A percentile compares a stretch with the other conserved stretches of the same genome.
Evolutionary conservation across 2,113 vertebrate species (phyloP).

Genomic region (Silurus glanis): DNA sequence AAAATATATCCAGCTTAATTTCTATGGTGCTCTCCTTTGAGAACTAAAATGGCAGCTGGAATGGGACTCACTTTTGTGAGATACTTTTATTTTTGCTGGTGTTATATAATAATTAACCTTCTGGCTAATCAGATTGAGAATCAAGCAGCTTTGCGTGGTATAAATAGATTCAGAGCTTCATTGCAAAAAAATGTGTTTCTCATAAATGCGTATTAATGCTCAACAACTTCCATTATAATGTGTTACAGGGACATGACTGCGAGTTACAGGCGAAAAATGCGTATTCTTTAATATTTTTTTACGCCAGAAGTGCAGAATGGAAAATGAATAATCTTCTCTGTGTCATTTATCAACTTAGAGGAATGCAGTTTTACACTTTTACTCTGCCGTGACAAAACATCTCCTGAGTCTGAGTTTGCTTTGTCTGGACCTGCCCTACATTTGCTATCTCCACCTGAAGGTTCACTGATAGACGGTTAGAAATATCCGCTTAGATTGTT

Average conservation of each 20-base stretch:
- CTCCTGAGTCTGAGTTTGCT: not conserved
- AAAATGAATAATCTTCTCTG: not conserved
- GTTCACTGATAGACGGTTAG: not conserved
- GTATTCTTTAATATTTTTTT: not conserved
- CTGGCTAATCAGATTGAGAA: not conserved
- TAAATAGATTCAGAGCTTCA: not conserved
- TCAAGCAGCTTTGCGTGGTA: not conserved
- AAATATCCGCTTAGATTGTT: not conserved
- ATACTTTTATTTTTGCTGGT: not conserved
- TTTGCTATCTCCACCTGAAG: not conserved
- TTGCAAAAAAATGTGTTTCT: not conserved
- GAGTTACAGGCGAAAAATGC: not conserved
- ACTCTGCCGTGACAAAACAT: not conserved
- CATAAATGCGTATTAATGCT: not conserved
- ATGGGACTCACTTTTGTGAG: not conserved
- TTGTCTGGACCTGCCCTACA: constrained; percentile 15
- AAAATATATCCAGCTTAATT: too few species aligned
- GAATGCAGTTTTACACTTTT: not conserved
- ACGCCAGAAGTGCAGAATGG: not conserved
- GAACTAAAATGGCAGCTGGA: not conserved
- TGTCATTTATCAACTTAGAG: not conserved
- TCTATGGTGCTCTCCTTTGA: too few species aligned
- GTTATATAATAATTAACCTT: not conserved
- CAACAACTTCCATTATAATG: too few species aligned
- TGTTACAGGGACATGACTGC: too few species aligned